Base-by-base conservation (phyloP, 2,113 vertebrate species). In the Passerina amoena region DNA sequence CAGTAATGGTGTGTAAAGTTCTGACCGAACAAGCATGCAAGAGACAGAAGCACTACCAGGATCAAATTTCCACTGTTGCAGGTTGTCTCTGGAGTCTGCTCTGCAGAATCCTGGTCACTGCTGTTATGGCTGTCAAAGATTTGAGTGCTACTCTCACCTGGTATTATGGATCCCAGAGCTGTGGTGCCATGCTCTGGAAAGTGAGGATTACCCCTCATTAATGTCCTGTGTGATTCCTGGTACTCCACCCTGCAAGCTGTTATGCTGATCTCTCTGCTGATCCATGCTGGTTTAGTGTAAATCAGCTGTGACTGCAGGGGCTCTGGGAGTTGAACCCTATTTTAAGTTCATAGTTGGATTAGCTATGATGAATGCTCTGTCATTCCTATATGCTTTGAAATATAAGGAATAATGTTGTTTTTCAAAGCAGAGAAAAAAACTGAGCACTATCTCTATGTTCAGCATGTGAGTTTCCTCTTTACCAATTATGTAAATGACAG, bases 11-110 rank as follows among this genome's bases (percentile, higher is more conserved):
- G 17, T 24, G 14, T 35, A 71, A 75, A 79, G 33, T 75, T 66
- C 20, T 25, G 23, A 35, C 38, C 40, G 66, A 42, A 63, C 7
- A 33, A 42, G 12, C 21, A 14, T 0, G 0, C 12, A 17, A 65
- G 20, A 59, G 22, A 65, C n/a, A 59, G 28, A 63, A 79, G 7
- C 30, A n/a, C 1, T n/a, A 35, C 33, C 27, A 30, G 47, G 18
- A 68, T 78, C 23, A 59, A 37, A 75, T 50, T 59, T 35, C 30
- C 21, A 17, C 30, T 1, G 0, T 24, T 86, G 25, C 30, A 69
- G 33, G 11, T 50, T 73, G 21, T 78, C 45, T 69, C 25, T 60
- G 19, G 22, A 48, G n/a, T 20, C 33, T 54, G 12, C 33, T 79
- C 33, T 63, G 48, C 14, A 31, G 54, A 19, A 3, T 48, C 11